Evolutionary conservation across 2,797 vertebrate species (phyloP).

Genomic region (Esox masquinongy): DNA sequence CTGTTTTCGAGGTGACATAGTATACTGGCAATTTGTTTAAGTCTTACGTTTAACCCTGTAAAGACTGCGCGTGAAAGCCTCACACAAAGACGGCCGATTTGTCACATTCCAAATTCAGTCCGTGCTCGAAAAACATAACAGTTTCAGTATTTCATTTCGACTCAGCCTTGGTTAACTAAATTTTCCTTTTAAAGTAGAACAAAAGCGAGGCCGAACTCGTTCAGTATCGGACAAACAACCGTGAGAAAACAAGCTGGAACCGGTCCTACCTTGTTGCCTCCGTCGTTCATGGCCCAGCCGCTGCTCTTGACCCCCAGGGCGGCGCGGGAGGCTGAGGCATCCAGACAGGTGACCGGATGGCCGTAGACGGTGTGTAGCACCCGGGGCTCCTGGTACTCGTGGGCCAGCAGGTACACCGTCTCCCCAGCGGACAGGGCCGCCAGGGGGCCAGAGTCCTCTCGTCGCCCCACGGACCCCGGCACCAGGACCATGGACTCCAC

Average conservation of each 20-base stretch:
- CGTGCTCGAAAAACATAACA: not conserved
- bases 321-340: conserved; percentile 76
- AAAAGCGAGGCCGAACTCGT: not conserved
- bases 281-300: conserved; percentile 88
- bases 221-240: not conserved
- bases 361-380: conserved; percentile 87
- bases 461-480: conserved; percentile 60
- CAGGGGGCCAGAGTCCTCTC: conserved; percentile 58
- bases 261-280: conserved; percentile 89
- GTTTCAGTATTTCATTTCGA: not conserved
- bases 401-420: conserved; percentile 81
- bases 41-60: not conserved
- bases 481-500: conserved; percentile 79
- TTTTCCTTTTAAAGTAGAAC: not conserved
- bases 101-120: not conserved
- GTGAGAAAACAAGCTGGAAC: not conserved
- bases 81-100: not conserved
- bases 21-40: conserved; percentile 7
- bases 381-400: conserved; percentile 66
- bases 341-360: conserved; percentile 90
- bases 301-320: conserved; percentile 89
- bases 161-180: not conserved
- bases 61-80: not conserved
- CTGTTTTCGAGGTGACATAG: conserved; percentile 3
- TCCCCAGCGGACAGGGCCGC: conserved; percentile 82